Base-by-base conservation (phyloP, 2,888 invertebrate genomes). In the Cheilosia soror region DNA sequence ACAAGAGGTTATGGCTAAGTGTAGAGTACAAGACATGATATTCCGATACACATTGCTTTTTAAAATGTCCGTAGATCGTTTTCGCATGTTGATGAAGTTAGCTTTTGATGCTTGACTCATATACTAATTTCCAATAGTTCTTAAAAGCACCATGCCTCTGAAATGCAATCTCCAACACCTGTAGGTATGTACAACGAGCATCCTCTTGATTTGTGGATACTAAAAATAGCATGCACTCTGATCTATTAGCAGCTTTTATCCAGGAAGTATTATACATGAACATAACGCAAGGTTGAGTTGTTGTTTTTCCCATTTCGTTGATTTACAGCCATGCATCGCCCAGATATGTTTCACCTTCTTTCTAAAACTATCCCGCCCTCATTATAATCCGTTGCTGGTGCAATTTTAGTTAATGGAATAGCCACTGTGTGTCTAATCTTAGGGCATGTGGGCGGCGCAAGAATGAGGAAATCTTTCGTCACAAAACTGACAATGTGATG, bases 401-500 rank as follows among this genome's bases (percentile, higher is more conserved):
- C 51, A 51, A 5, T 27, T 5, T 13, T 25, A 25, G 11, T 11
- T 3, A 3, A 9, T 25, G 6, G 20, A 13, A 25, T 11, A 29
- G 25, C 2, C 2, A 13, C 9, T 9, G 25, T 51, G 5, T 27
- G 5, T 51, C 5, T 27, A 13, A 13, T 49, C n/a, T 51, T 51
- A 13, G 25, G 51, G 51, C 9, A 7, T 15, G 20, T 51, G 51
- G 27, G 62, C 40, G 31, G 57, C 63, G 6, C 29, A 37, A 15
- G 63, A 65, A 73, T 65, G 68, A 84, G 73, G 68, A 79, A 75
- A 71, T 79, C 73, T 75, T 33, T 79, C 68, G 73, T 53, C 83
- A 58, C 65, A 5, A 51, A 33, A 31, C 55, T 49, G 62, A 62
- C 53, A 53, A 6, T 42, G 31, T 44, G 78, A 47, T 76, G 60